phyloP scores from a whole-genome alignment of 2,797 vertebrate species.

The Coracias cyanogaster region DNA sequence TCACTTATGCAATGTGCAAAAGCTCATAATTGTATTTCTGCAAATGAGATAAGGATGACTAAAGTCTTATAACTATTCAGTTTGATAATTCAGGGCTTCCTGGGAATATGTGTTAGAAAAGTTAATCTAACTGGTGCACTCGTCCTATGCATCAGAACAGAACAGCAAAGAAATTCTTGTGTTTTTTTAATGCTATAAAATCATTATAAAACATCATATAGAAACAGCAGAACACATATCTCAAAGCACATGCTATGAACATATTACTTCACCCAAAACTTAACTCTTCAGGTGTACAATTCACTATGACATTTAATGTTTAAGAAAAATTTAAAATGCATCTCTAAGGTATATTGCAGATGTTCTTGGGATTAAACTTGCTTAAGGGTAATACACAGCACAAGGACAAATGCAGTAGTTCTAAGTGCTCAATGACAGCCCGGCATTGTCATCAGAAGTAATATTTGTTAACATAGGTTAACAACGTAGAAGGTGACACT shows the following conservation, averaged over 20 bases:
- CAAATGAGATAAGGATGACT: conserved; percentile 21
- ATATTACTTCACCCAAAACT: conserved; percentile 26
- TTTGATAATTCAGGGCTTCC: neutral
- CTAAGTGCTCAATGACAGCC: neutral
- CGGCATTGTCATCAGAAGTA: conserved; percentile 40
- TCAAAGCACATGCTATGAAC: conserved; percentile 17
- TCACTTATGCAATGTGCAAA: neutral
- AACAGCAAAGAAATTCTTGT: neutral
- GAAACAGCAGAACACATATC: neutral
- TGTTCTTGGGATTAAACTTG: conserved; percentile 56
- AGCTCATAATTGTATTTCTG: neutral
- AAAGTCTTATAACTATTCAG: conserved; percentile 55
- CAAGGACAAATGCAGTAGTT: conserved; percentile 28
- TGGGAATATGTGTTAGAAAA: conserved; percentile 23
- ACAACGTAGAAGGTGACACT: conserved; percentile 61
- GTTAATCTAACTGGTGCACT: neutral
- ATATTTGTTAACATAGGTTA: conserved; percentile 46
- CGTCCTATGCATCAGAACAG: neutral
- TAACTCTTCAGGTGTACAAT: conserved; percentile 39
- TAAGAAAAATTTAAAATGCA: neutral
- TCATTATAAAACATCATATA: neutral
- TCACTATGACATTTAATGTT: neutral
- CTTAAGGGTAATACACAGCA: conserved; percentile 14
- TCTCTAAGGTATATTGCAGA: conserved; percentile 42
- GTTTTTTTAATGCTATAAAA: neutral